A percentile compares a stretch with the other conserved stretches of the same genome.
These are phyloP conservation scores for Tholera decimalis DNA, from an alignment of 2,888 invertebrate species.

Conservation along the genomic window DNA sequence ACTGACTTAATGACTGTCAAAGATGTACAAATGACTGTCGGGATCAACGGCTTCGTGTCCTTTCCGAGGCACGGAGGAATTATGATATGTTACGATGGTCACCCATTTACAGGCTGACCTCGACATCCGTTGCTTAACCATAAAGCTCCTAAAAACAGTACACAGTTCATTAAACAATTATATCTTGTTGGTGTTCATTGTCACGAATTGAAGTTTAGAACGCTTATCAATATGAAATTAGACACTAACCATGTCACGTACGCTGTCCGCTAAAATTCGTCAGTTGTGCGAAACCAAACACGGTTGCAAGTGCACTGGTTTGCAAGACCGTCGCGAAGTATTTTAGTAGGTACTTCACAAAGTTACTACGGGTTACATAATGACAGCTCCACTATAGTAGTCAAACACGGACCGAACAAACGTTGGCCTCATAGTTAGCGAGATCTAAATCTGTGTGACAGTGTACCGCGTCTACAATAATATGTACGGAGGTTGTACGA, in stretches of 20 bases:
- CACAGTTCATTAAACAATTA: too few relatives aligned
- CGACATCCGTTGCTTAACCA: too few relatives aligned
- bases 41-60: too few relatives aligned
- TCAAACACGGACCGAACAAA: conserved; percentile 31
- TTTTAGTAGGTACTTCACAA: conserved; percentile 25
- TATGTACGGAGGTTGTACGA: conserved; percentile 73
- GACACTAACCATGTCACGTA: conserved; percentile 24
- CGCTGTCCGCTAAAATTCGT: conserved; percentile 45
- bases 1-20: too few relatives aligned
- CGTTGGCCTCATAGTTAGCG: conserved; percentile 21
- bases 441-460: conserved; percentile 34
- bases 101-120: too few relatives aligned
- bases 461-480: conserved; percentile 47
- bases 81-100: too few relatives aligned
- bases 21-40: too few relatives aligned
- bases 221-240: conserved; percentile 54
- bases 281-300: conserved; percentile 49
- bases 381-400: conserved; percentile 19
- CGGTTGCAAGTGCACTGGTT: conserved; percentile 40
- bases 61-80: too few relatives aligned
- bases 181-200: too few relatives aligned
- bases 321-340: conserved; percentile 13
- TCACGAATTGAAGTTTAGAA: conserved; percentile 41
- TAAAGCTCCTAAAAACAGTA: too few relatives aligned
- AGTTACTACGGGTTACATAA: conserved; percentile 21